Base-by-base conservation (phyloP, 2,113 vertebrate species). In the Cairina moschata region DNA sequence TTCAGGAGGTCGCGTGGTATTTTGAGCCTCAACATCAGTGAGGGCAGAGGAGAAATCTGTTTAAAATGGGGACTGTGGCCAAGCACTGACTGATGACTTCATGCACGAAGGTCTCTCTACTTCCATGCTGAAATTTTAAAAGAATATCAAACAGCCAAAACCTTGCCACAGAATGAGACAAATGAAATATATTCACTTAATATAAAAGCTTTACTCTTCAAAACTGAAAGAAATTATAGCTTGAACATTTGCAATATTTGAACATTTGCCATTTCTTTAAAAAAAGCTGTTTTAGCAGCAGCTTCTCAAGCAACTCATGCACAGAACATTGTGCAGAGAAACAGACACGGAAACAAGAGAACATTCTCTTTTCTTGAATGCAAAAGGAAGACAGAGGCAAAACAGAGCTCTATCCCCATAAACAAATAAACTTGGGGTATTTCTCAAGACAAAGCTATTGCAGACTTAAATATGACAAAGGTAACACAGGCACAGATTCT, bases 1-100 rank as follows among this genome's bases (percentile, higher is more conserved):
- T 86, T 89, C 91, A 95, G 56, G 44, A 96, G 67, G 59, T 94
- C 74, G 83, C 34, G 4, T 62, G 46, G 80, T 90, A 92, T 86
- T 93, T 83, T 83, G 48, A 96, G 52, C 34, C 54, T 40, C 71
- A 78, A 15, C 44, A 90, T 67, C 17, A 31, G 72, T 0, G 0
- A 2, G 25, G 6, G 38, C 7, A 15, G 11, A 44, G 17, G 8
- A 44, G 17, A 86, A 56, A 56, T 56, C 25, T 78, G 17, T 78
- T 69, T 83, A 73, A 86, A n/a, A 48, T 62, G 17, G 22, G 36
- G 36, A 83, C 68, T 56, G 32, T 6, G 11, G 42, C 73, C 52
- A 92, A 92, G 26, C 13, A 75, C 14, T 73, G 56, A 58, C 34
- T 32, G 21, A 34, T 20, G 4, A 73, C 62, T 80, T 59, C 59